Percentiles rank a stretch among this genome's conserved stretches.
These are phyloP conservation scores for Centruroides sculpturatus DNA, from an alignment of 1,140 invertebrate genomes.

Conservation along the genomic window DNA sequence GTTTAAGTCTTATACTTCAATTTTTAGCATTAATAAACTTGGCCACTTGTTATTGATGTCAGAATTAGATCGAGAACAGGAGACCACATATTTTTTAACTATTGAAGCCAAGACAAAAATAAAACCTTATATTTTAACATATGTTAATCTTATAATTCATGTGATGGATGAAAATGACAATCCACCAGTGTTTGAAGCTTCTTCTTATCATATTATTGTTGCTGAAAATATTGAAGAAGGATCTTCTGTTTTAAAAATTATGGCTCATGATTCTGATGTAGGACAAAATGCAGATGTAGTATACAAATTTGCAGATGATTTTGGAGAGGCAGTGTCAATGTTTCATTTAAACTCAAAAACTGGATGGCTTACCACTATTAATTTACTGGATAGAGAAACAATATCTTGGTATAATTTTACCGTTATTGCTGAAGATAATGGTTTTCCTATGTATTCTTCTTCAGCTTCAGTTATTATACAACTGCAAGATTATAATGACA, in stretches of 20 bases:
- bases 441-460: constrained; percentile 53
- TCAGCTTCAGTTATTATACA: constrained; percentile 52
- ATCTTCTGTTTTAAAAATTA: constrained; percentile 59
- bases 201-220: constrained; percentile 55
- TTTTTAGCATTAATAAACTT: constrained; percentile 24
- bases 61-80: constrained; percentile 26
- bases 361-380: constrained; percentile 66
- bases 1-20: constrained; percentile 22
- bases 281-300: constrained; percentile 30
- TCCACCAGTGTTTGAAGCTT: constrained; percentile 49
- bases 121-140: constrained; percentile 58
- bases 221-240: constrained; percentile 70
- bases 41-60: constrained; percentile 29
- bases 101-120: constrained; percentile 71
- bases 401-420: constrained; percentile 67
- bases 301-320: constrained; percentile 35
- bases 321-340: constrained; percentile 21
- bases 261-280: constrained; percentile 50
- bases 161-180: constrained; percentile 76
- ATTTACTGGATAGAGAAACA: constrained; percentile 66
- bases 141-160: constrained; percentile 48
- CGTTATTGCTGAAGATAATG: constrained; percentile 61
- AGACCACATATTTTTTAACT: constrained; percentile 46
- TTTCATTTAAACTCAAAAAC: constrained; percentile 65
- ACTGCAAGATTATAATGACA: constrained; percentile 70